Evolutionary conservation across 2,888 invertebrate genomes (phyloP).

Genomic region (Cryptocephalus moraei): DNA sequence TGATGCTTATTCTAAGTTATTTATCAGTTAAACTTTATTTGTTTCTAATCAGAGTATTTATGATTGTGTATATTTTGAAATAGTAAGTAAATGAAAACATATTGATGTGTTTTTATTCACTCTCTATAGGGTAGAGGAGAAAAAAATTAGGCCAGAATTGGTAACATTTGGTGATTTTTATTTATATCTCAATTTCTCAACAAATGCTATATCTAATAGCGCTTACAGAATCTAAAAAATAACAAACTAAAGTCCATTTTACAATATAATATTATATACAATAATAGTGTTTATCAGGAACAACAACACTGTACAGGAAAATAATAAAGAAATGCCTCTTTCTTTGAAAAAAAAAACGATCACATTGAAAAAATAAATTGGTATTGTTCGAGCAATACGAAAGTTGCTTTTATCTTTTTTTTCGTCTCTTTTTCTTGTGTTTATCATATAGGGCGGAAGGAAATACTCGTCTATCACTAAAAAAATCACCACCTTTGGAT

Average conservation of each 20-base stretch:
- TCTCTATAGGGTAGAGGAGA: background rate
- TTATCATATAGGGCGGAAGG: conserved; percentile 4
- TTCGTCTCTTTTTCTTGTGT: background rate
- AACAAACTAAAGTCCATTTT: conserved; percentile 20
- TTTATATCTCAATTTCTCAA: conserved; percentile 19
- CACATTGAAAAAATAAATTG: conserved; percentile 7
- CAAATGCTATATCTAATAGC: conserved; percentile 25
- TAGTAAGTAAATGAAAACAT: background rate
- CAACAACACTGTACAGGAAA: conserved; percentile 23
- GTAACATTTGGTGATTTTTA: conserved; percentile 22
- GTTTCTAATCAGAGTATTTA: too few relatives aligned
- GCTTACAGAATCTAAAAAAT: conserved; percentile 22
- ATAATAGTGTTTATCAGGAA: conserved; percentile 17
- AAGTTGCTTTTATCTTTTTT: conserved; percentile 1
- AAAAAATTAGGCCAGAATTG: conserved; percentile 5
- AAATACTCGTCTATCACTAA: background rate
- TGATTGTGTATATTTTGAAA: background rate
- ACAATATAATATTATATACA: conserved; percentile 15
- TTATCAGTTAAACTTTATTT: conserved; percentile 9
- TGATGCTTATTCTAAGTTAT: conserved; percentile 25
- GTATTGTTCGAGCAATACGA: background rate
- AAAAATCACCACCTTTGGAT: background rate
- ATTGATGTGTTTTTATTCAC: background rate
- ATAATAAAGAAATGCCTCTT: conserved; percentile 17
- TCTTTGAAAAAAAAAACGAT: conserved; percentile 6